These are phyloP conservation scores for Hydractinia symbiolongicarpus DNA, from an alignment of 30 jellyfish, hydroid and myxozoan species.

Conservation along the genomic window DNA sequence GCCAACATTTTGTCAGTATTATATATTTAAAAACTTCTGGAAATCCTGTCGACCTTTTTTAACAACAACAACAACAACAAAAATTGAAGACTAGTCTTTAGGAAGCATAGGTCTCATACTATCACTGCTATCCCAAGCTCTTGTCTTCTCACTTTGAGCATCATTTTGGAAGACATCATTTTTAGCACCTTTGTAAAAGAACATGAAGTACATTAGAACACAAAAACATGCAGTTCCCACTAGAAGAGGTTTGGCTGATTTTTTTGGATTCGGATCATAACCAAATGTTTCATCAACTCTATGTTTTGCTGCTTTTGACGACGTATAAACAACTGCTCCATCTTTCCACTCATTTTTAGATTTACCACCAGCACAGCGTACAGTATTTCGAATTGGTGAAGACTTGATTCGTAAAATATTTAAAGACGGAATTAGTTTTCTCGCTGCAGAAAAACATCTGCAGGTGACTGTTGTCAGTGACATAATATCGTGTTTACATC, in stretches of 20 bases:
- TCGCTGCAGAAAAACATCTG: no score
- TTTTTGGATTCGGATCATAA: constrained; percentile 3
- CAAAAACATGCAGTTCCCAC: background rate
- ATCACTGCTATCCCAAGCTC: background rate
- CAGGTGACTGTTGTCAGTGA: no score
- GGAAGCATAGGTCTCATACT: no score
- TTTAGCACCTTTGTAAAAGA: constrained; percentile 10
- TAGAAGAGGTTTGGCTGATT: constrained; percentile 4
- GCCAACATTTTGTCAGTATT: no score
- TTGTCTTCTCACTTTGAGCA: background rate
- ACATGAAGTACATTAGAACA: constrained; percentile 21
- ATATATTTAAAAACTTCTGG: no score
- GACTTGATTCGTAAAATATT: no score
- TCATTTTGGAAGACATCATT: constrained; percentile 17
- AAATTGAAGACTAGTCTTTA: no score
- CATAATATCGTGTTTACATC: no score
- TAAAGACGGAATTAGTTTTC: no score
- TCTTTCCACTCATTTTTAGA: background rate
- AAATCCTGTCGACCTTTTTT: no score
- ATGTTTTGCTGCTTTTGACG: constrained; percentile 36
- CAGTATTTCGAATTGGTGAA: no score
- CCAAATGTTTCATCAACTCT: constrained; percentile 22
- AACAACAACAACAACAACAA: no score
- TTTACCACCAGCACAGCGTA: background rate
- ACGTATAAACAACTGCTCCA: constrained; percentile 18